These are phyloP conservation scores for Amiota minor DNA, from an alignment of 2,888 invertebrate species.

Conservation along the genomic window DNA sequence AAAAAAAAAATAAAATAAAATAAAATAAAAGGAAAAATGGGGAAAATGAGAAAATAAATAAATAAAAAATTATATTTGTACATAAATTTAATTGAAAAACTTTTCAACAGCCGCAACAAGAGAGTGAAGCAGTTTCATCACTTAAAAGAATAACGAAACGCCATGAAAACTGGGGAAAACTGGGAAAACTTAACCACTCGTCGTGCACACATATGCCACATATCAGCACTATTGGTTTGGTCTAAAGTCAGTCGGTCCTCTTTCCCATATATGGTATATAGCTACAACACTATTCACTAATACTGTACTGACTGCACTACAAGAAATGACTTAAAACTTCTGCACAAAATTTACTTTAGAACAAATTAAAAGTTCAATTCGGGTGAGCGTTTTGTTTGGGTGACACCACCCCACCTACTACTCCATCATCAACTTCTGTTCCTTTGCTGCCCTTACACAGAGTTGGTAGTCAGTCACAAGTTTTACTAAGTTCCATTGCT, in stretches of 20 bases:
- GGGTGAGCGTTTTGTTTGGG: conserved; percentile 7
- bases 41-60: conserved; percentile 31
- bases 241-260: neutral
- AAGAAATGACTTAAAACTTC: conserved; percentile 52
- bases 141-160: conserved; percentile 28
- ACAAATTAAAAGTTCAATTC: conserved; percentile 62
- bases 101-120: conserved; percentile 44
- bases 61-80: conserved; percentile 43
- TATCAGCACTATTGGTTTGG: conserved; percentile 22
- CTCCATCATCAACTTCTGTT: neutral
- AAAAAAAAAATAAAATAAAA: conserved; percentile 3
- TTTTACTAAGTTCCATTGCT: conserved; percentile 17
- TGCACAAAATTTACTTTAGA: conserved; percentile 58
- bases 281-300: neutral
- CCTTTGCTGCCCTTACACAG: neutral
- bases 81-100: conserved; percentile 59
- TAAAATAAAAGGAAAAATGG: no score
- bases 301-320: conserved; percentile 4
- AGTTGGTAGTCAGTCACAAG: conserved; percentile 8
- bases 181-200: neutral
- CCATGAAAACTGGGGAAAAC: conserved; percentile 34
- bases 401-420: neutral
- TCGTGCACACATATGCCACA: conserved; percentile 50
- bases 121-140: conserved; percentile 45
- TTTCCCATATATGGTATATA: neutral